Base-by-base conservation (phyloP, 2,113 vertebrate genomes). In the Proteles cristata region DNA sequence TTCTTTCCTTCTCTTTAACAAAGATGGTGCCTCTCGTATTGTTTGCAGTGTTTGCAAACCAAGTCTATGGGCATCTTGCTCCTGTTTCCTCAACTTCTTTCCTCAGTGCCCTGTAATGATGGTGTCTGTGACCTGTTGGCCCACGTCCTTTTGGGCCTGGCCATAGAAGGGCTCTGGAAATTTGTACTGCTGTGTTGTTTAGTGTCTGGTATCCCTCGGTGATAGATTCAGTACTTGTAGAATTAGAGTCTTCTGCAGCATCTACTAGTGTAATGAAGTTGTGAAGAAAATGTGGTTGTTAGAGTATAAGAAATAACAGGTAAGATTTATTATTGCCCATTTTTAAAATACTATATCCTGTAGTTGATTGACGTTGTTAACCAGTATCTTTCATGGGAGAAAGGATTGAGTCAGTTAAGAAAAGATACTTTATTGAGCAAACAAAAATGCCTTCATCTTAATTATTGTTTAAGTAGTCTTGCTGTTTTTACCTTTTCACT, bases 221-320 rank as follows among this genome's bases (percentile, higher is more conserved):
- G 53, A 16, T 82, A 43, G 45, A 12, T 19, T 35, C 2, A 61
- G 50, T 16, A 77, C 61, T 28, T 33, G 7, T n/a, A 71, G 77
- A 71, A 35, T 16, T 88, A 11, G 88, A 73, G 48, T 88, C n/a
- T 96, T 88, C 68, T 28, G 71, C 33, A 26, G 33, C 73, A 68
- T 71, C 35, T 61, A 4, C 68, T 66, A 53, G 21, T 58, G 26
- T 85, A 17, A 92, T 71, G 48, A 76, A 93, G 3, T 89, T 79
- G 66, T 69, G 83, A 74, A 96, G 74, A 76, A 95, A 88, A 58
- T 69, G 12, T 39, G 61, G n/a, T n/a, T 90, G 68, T 14, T 73
- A 19, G 68, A 68, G 63, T 33, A 2, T 90, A 80, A 79, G 61
- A 87, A 80, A 12, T 73, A 33, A 83, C 45, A n/a, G 2, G 5